Conservation (phyloP, 2,113 vertebrate species). For the Varanus komodoensis region DNA sequence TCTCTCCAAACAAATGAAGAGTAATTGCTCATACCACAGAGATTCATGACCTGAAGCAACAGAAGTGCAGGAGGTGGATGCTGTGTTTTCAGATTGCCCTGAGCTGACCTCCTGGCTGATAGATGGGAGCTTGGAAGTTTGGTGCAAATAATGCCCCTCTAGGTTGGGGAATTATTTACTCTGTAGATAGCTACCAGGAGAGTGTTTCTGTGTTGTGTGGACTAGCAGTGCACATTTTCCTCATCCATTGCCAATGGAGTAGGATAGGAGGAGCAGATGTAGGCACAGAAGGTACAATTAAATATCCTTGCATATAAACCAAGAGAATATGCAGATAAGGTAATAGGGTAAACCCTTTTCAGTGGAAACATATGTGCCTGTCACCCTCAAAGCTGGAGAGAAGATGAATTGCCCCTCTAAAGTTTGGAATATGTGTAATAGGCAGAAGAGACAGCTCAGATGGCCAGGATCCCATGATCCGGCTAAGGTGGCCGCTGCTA, state of each 20-base stretch:
- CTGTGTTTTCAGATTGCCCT: background rate
- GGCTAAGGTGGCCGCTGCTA: background rate
- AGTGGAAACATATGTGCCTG: background rate
- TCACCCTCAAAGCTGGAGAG: background rate
- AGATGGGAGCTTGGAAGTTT: background rate
- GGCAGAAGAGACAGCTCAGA: background rate
- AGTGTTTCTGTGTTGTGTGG: background rate
- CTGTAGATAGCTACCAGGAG: background rate
- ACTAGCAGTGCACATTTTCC: background rate
- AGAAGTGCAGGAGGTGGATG: background rate
- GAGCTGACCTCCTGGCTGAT: background rate
- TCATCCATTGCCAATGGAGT: background rate
- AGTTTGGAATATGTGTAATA: background rate
- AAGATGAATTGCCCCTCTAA: background rate
- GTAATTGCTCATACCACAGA: background rate
- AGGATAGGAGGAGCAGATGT: slow-evolving; percentile 8
- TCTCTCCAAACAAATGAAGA: slow-evolving; percentile 4
- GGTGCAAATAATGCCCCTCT: background rate
- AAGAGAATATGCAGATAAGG: background rate
- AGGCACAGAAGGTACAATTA: slow-evolving; percentile 22
- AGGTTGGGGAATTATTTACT: background rate
- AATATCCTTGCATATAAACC: background rate
- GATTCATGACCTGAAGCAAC: background rate
- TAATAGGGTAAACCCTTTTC: background rate
- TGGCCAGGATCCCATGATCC: background rate